phyloP scores from a whole-genome alignment of 2,797 vertebrate genomes.

The Squalus acanthias region DNA sequence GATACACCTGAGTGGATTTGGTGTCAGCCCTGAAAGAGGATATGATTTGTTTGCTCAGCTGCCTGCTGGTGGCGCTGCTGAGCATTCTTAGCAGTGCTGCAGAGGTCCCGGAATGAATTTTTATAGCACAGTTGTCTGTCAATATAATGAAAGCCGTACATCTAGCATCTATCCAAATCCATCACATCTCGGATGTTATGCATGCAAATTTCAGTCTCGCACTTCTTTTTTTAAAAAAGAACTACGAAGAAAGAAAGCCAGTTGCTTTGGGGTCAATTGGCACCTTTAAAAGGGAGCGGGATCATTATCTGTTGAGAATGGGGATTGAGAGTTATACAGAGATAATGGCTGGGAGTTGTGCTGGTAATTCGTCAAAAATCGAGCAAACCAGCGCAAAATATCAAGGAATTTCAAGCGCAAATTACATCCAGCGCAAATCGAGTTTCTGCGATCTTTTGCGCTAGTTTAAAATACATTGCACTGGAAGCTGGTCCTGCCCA shows the following conservation, averaged over 20 bases:
- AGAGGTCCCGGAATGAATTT: neutral
- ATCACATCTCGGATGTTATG: neutral
- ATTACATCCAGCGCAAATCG: neutral
- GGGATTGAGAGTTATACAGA: neutral
- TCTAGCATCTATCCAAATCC: neutral
- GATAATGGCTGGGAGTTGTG: neutral
- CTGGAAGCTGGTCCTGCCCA: neutral
- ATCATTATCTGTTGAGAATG: neutral
- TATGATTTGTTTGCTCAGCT: neutral
- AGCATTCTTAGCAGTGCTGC: neutral
- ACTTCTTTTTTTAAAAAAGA: neutral
- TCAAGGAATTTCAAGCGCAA: neutral
- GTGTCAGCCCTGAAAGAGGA: neutral
- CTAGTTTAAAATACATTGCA: neutral
- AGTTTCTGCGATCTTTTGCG: neutral
- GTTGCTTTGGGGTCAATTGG: neutral
- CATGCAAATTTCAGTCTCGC: neutral
- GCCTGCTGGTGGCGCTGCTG: neutral
- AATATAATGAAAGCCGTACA: neutral
- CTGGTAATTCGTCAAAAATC: neutral
- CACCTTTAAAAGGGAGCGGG: neutral
- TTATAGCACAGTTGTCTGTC: neutral
- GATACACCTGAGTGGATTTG: neutral
- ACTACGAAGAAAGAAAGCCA: neutral
- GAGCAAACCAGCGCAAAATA: neutral